These are phyloP conservation scores for Brienomyrus brachyistius DNA, from an alignment of 2,113 vertebrate species.

Conservation along the genomic window DNA sequence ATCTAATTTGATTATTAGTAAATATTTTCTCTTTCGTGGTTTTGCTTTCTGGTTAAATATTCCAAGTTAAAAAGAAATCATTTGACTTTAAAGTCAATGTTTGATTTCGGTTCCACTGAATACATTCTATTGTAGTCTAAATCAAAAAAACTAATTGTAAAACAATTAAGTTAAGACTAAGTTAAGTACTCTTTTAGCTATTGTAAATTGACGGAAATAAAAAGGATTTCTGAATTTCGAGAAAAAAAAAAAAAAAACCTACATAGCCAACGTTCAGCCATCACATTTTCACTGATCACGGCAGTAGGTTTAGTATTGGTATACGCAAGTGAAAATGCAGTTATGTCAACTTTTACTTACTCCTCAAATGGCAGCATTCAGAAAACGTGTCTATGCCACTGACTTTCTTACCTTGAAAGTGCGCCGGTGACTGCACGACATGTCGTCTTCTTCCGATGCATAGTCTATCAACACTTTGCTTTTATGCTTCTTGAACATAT, in stretches of 20 bases:
- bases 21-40: neutral
- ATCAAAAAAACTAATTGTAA: neutral
- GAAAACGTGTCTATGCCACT: neutral
- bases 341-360: neutral
- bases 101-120: neutral
- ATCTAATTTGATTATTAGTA: neutral
- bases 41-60: neutral
- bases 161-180: neutral
- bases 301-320: neutral
- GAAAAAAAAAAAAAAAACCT: neutral
- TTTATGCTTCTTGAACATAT: constrained; percentile 67
- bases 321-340: neutral
- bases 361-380: neutral
- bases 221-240: neutral
- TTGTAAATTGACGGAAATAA: neutral
- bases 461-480: constrained; percentile 67
- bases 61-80: neutral
- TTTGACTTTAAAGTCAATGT: neutral
- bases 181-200: neutral
- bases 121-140: neutral
- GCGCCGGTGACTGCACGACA: constrained; percentile 62
- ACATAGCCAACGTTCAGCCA: neutral
- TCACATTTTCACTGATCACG: neutral
- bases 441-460: constrained; percentile 65
- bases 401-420: constrained; percentile 56